Evolutionary conservation across 2,888 invertebrate species (phyloP), one percentile per base, ranked within the genome.

Genomic region (Synanthedon tipuliformis): DNA sequence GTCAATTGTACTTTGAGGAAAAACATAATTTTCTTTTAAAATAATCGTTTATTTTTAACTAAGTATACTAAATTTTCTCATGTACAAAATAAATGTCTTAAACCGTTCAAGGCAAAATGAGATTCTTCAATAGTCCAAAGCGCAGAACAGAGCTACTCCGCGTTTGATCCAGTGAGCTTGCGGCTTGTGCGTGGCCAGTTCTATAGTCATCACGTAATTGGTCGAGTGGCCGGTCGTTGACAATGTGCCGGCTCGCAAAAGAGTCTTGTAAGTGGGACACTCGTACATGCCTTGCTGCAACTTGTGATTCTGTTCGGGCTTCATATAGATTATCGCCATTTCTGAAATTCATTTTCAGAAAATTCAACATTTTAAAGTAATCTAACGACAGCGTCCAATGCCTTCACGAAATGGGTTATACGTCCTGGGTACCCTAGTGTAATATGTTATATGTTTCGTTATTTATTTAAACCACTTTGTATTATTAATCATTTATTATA

Each of bases 171-270:
- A 95, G 68, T 94, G 94, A 59, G 89, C 78, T 52, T 89, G 88
- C 2, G 90, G 89, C 65, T 89, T 89, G 55, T 88, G 88, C 0
- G 94, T 92, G 40, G 89, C 86, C 60, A 94, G 74, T 64, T 89
- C 89, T 68, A 94, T 91, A 56, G 91, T 91, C 81, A 94, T 92
- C 50, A 95, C 94, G 72, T 94, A 95, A 85, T 95, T 95, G 52
- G 94, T 94, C 53, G 94, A 94, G 74, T 94, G 94, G 0, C 94
- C 94, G 0, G 94, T 94, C 1, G 94, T 94, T 53, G 94, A 94
- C 23, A 95, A 79, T 0, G 90, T 89, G 3, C 94, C 94, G 11
- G 93, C 90, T 4, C 95, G 88, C 54, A 92, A 89, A 54, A 92
- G 89, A 0, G 94, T 95, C 88, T 94, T 94, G 80, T 95, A 94